Percentiles rank a stretch among this genome's conserved stretches.
Conservation (phyloP, 2,113 vertebrate genomes). For the Panurus biarmicus region DNA sequence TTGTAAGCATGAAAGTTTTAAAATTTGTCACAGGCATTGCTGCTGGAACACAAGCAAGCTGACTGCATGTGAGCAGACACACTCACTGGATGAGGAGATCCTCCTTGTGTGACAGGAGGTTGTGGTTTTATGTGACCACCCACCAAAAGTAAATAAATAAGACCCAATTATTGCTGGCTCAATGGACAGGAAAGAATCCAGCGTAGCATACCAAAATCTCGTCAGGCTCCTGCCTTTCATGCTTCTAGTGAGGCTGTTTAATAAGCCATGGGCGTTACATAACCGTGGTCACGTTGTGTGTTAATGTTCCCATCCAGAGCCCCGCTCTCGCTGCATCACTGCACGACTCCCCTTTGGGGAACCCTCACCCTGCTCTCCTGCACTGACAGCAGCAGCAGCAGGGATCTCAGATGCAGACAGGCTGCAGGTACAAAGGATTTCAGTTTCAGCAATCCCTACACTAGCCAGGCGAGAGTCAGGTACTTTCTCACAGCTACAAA, state of each 20-base stretch:
- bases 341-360: background rate
- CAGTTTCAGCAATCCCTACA: background rate
- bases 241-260: constrained; percentile 35
- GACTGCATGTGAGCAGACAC: background rate
- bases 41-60: background rate
- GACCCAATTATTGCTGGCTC: constrained; percentile 32
- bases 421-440: background rate
- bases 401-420: background rate
- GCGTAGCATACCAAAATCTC: background rate
- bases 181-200: constrained; percentile 28
- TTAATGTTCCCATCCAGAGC: background rate
- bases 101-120: background rate
- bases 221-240: background rate
- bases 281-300: background rate
- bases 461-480: background rate
- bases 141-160: constrained; percentile 57
- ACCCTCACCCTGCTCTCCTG: background rate
- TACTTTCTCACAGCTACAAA: background rate
- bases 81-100: background rate
- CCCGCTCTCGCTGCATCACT: background rate
- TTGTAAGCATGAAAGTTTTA: background rate
- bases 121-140: background rate
- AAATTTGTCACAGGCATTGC: background rate
- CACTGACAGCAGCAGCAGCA: background rate
- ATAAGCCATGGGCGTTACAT: constrained; percentile 7